Evolutionary conservation across 2,113 vertebrate species (phyloP).

Genomic region (Chaetops frenatus): DNA sequence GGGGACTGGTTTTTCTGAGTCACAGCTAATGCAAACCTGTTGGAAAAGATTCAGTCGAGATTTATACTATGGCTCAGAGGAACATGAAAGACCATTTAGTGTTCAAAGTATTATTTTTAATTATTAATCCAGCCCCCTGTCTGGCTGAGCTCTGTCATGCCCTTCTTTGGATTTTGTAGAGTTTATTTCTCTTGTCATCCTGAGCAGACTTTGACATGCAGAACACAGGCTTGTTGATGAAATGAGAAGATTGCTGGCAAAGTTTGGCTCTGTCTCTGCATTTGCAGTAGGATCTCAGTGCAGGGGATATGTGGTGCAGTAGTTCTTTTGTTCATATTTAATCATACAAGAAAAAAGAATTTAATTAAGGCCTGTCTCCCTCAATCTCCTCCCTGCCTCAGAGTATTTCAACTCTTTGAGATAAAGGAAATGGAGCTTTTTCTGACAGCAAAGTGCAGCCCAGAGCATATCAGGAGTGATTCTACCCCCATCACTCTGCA

Average conservation of each 20-base stretch:
- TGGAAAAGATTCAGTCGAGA: not conserved
- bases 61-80: not conserved
- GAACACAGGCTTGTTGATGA: not conserved
- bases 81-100: not conserved
- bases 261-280: not conserved
- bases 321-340: constrained; percentile 32
- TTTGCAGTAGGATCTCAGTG: not conserved
- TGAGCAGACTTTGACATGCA: not conserved
- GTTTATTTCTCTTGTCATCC: not conserved
- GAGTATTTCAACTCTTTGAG: not conserved
- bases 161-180: not conserved
- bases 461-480: not conserved
- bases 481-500: not conserved
- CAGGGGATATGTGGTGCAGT: not conserved
- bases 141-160: not conserved
- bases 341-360: not conserved
- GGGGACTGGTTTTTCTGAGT: not conserved
- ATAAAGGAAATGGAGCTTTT: not conserved
- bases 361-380: constrained; percentile 20
- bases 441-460: not conserved
- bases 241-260: not conserved
- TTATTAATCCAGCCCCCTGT: not conserved
- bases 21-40: not conserved
- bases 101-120: not conserved
- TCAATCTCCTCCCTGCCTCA: not conserved